Evolutionary conservation across 2,113 vertebrate species (phyloP), one percentile per base, ranked within the genome.

Genomic region (Notothenia rossii): DNA sequence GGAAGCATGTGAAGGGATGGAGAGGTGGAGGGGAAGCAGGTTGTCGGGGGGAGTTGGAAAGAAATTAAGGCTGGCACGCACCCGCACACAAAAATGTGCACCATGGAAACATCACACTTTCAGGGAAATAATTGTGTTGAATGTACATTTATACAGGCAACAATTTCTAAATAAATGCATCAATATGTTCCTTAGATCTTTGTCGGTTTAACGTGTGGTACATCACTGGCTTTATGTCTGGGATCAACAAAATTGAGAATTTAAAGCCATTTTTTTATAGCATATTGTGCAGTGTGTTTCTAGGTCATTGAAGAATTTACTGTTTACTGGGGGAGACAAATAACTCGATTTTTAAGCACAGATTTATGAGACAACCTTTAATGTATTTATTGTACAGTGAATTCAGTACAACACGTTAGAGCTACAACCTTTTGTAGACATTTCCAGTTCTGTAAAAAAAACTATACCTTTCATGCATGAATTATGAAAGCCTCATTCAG

Each of bases 281-380:
- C 46, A 68, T 11, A 43, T 48, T 70, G 15, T 17, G 18, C 63
- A 58, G n/a, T 45, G 36, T 73, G 60, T 85, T 90, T 89, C 67
- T 83, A 67, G 69, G 78, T 89, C 74, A 83, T 56, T 54, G 22
- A 50, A 48, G 46, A 81, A 63, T 79, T 77, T 54, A 33, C 64
- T 72, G 11, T 60, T 61, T 59, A 46, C 17, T 10, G 40, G 66
- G 45, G 18, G 50, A 77, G 12, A 66, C 10, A 60, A 77, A 81
- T 77, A 69, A 86, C 86, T 69, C 10, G 40, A 79, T 51, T 85
- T 87, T 62, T 66, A 64, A 84, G 33, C 50, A 67, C 45, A 73
- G 48, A 85, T 81, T 75, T 86, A 72, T 88, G 74, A 83, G 87
- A 93, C 90, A 40, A 92, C 87, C 51, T 51, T 93, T 93, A 91